A percentile compares a stretch with the other conserved stretches of the same genome.
Evolutionary conservation across 2,113 vertebrate genomes (phyloP).

Genomic region (rabbit (Oryctolagus cuniculus)): mOryCun1.1 NC_091443.1:2244501-2245000

Average conservation of each 20-base stretch:
- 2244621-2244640: neutral
- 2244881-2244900: neutral
- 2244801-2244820: neutral
- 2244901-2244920: neutral
- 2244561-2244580: neutral
- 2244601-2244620: neutral
- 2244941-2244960: neutral
- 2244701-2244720: neutral
- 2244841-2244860: too few species aligned
- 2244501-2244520: neutral
- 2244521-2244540: neutral
- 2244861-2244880: too few species aligned
- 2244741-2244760: neutral
- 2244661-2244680: neutral
- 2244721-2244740: too few species aligned
- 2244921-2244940: neutral
- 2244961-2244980: neutral
- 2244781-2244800: neutral
- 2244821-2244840: neutral
- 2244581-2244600: neutral
- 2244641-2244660: neutral
- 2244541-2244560: neutral
- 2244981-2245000: neutral
- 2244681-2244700: neutral
- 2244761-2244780: neutral